Evolutionary conservation across 2,888 invertebrate genomes (phyloP), one percentile per base, ranked within the genome.

Genomic region (Anarsia innoxiella): DNA sequence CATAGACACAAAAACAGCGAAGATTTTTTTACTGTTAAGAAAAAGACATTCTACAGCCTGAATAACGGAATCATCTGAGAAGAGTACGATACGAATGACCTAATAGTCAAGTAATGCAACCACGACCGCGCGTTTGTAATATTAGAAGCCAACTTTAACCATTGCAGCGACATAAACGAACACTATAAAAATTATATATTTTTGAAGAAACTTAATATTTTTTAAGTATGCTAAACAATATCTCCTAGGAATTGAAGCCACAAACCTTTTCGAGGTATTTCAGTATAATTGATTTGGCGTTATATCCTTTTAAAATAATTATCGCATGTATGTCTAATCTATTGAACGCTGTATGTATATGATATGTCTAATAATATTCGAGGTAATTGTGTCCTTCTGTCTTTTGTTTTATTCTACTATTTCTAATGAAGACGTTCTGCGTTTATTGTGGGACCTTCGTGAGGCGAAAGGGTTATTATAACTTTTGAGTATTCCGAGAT

Each of bases 281-380:
- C 29, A 11, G 27, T 4, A 29, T 14, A 9, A 4, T 25, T 25
- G 8, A 12, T 13, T 13, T 13, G 12, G 29, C 14, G 29, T 29
- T 29, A 9, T n/a, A 29, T 14, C 10, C 13, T 29, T 13, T 29
- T 29, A 13, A n/a, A n/a, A 10, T 27, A 27, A 5, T 19, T 19
- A 19, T 19, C 19, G 6, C 6, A 6, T 6, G 19, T 6, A 19
- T 19, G 19, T 6, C 19, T 19, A 19, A 28, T 4, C 35, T 28
- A 29, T 36, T 36, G 36, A 3, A 35, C n/a, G 15, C 15, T 25
- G n/a, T 25, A 25, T 25, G 26, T 25, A 38, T 25, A 33, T 33
- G 50, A 49, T 56, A 57, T 55, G 51, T 59, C 41, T 54, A 41
- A 48, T 43, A 39, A 49, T 54, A 53, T 54, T 53, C 47, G 50